A percentile compares a stretch with the other conserved stretches of the same genome.
Conservation (phyloP, 35 echinoderm and acorn worm species). For the Hemicentrotus pulcherrimus region DNA sequence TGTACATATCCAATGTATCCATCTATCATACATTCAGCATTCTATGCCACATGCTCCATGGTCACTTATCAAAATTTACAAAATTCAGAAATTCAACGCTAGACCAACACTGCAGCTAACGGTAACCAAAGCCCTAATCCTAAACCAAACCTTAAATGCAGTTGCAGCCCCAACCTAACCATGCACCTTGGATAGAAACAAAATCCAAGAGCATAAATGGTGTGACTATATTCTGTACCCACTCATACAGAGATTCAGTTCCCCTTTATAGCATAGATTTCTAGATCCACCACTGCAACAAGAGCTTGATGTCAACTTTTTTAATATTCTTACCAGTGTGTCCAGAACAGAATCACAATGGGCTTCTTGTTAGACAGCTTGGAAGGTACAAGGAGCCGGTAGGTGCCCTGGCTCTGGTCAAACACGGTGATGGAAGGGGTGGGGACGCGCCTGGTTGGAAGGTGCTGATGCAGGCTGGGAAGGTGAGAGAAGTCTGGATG, state of each 20-base stretch:
- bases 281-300: not conserved
- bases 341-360: slow-evolving; percentile 87
- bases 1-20: no score
- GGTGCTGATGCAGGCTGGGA: slow-evolving; percentile 53
- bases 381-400: slow-evolving; percentile 70
- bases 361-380: slow-evolving; percentile 85
- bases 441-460: slow-evolving; percentile 61
- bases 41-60: no score
- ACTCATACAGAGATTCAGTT: not conserved
- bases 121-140: no score
- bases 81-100: no score
- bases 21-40: no score
- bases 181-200: no score
- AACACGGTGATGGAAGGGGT: slow-evolving; percentile 78
- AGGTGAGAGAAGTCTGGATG: slow-evolving; percentile 45
- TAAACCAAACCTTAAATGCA: no score
- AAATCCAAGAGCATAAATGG: no score
- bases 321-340: slow-evolving; percentile 68
- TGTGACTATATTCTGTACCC: no score
- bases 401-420: slow-evolving; percentile 71
- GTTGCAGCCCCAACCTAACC: no score
- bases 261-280: not conserved
- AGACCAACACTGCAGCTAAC: no score
- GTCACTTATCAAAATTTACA: no score
- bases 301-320: not conserved